These are phyloP conservation scores for Anguilla japonica DNA, from an alignment of 2,113 vertebrate species.

Conservation along the genomic window DNA sequence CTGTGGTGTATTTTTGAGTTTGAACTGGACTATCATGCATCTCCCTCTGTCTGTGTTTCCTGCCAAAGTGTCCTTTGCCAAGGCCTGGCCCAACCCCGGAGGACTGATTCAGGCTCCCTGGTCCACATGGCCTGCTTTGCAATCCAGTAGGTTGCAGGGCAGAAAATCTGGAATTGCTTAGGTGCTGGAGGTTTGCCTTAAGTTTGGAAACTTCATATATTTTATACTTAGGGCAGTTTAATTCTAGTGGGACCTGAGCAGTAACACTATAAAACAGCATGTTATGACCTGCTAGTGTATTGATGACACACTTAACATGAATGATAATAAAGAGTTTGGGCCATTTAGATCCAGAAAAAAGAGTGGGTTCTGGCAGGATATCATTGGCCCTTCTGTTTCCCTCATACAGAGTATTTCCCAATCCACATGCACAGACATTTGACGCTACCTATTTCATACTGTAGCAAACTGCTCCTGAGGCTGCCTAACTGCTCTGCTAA, in stretches of 20 bases:
- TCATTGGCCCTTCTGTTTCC: neutral
- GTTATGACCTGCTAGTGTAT: neutral
- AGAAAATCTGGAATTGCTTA: neutral
- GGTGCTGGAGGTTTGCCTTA: neutral
- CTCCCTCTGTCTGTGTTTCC: neutral
- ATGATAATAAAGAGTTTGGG: neutral
- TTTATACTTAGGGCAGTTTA: neutral
- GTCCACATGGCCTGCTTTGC: neutral
- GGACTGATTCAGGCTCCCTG: constrained; percentile 3
- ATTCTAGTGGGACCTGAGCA: neutral
- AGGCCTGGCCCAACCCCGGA: neutral
- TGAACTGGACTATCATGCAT: neutral
- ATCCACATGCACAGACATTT: neutral
- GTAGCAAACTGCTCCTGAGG: too few species aligned
- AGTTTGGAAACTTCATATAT: neutral
- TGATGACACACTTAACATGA: neutral
- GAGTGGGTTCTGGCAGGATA: neutral
- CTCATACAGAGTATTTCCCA: neutral
- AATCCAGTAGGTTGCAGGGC: neutral
- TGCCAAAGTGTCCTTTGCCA: neutral
- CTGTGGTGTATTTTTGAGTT: constrained; percentile 5
- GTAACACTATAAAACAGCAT: neutral
- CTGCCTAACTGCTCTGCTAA: too few species aligned
- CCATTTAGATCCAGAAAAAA: neutral
- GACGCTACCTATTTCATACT: too few species aligned